Conservation (phyloP, 2,797 vertebrate species). For the Sebastes paucispinis region DNA sequence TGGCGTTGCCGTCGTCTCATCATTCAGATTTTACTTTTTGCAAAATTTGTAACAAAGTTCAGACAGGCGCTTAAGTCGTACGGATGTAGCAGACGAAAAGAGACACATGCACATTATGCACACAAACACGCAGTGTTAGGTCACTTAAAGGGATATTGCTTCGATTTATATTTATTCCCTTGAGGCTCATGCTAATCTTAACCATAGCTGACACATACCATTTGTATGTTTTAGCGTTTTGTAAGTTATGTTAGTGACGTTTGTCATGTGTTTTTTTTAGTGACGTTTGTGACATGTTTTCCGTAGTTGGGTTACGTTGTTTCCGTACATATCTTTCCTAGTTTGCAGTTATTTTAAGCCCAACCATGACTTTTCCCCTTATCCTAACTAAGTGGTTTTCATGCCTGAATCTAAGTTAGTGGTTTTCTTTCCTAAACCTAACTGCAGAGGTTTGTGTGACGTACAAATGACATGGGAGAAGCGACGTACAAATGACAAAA, state of each 20-base stretch:
- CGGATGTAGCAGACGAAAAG: not conserved
- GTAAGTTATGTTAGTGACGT: too few relatives aligned
- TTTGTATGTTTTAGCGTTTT: too few relatives aligned
- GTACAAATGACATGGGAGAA: too few relatives aligned
- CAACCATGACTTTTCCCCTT: too few relatives aligned
- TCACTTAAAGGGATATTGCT: not conserved
- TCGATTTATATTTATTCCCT: not conserved
- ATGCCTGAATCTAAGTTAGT: too few relatives aligned
- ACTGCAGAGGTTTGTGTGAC: accelerated
- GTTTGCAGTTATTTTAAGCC: too few relatives aligned
- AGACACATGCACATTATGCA: not conserved
- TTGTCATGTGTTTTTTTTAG: too few relatives aligned
- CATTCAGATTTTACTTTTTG: constrained; percentile 1
- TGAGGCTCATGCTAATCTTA: not conserved
- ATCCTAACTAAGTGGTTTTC: too few relatives aligned
- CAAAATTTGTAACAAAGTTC: not conserved
- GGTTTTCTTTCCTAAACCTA: too few relatives aligned
- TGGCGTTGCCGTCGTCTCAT: constrained; percentile 5
- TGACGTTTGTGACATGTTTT: too few relatives aligned
- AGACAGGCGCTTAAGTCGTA: not conserved
- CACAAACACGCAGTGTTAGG: not conserved
- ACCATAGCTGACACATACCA: not conserved
- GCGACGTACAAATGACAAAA: accelerated
- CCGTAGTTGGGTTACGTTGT: too few relatives aligned
- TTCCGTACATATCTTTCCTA: accelerated